Percentiles rank a stretch among this genome's conserved stretches.
Conservation (phyloP, 2,888 invertebrate species). For the Lepeophtheirus nordmannii region DNA sequence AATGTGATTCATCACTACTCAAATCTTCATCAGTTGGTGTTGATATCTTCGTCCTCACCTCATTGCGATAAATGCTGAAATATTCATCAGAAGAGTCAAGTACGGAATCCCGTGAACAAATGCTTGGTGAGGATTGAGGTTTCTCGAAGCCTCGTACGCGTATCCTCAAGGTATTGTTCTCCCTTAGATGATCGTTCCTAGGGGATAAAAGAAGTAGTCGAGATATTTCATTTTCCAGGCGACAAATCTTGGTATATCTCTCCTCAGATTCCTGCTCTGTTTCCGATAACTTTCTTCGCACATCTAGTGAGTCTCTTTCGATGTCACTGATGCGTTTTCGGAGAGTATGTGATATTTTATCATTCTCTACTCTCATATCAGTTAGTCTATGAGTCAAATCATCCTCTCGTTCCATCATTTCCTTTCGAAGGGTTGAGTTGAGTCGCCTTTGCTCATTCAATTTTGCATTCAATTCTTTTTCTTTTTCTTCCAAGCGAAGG, state of each 20-base stretch:
- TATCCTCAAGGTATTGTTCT: neutral
- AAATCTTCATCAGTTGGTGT: neutral
- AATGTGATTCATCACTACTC: neutral
- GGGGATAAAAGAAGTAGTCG: neutral
- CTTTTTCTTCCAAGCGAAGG: neutral
- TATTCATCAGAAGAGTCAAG: neutral
- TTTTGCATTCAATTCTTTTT: slow-evolving; percentile 7
- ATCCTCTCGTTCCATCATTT: slow-evolving; percentile 13
- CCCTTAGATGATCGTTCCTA: neutral
- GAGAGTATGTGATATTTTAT: neutral
- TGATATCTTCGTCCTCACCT: slow-evolving; percentile 10
- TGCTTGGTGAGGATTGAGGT: neutral
- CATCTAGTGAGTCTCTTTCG: neutral
- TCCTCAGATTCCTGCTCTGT: neutral
- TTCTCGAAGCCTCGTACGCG: slow-evolving; percentile 7
- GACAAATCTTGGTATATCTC: neutral
- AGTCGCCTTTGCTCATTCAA: neutral
- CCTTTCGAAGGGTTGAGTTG: slow-evolving; percentile 9
- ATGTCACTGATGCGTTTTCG: neutral
- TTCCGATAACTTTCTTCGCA: neutral
- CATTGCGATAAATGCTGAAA: slow-evolving; percentile 2
- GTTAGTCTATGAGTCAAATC: neutral
- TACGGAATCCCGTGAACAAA: slow-evolving; percentile 5
- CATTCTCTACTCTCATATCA: neutral
- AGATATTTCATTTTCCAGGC: slow-evolving; percentile 2